Evolutionary conservation across 2,113 vertebrate species (phyloP).

Genomic region (Alaudala cheleensis): DNA sequence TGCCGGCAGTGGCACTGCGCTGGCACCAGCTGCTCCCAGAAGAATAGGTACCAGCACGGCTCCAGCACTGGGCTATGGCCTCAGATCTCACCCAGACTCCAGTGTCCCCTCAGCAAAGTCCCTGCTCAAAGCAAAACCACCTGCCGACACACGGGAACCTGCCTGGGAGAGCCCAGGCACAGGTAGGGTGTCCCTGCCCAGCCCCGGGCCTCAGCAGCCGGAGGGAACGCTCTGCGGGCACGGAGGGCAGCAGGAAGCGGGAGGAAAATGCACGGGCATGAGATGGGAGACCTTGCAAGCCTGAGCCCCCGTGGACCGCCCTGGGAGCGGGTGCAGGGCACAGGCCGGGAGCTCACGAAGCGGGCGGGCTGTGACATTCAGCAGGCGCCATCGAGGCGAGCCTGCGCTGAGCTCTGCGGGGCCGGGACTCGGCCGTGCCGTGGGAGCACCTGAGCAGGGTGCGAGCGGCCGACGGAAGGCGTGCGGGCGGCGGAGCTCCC

Average conservation of each 20-base stretch:
- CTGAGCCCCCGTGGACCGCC: fast-evolving
- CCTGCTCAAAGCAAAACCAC: background rate
- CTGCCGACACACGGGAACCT: background rate
- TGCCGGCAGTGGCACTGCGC: background rate
- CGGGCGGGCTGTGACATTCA: fast-evolving
- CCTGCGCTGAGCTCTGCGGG: background rate
- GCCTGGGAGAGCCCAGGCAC: background rate
- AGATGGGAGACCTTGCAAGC: background rate
- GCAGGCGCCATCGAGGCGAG: fast-evolving
- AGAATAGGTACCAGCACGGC: fast-evolving
- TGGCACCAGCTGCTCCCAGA: background rate
- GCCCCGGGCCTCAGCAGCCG: fast-evolving
- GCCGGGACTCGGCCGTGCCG: background rate
- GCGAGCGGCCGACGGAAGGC: background rate
- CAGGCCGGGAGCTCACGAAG: background rate
- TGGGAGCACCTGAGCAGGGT: fast-evolving
- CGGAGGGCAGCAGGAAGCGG: fast-evolving
- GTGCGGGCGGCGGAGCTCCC: background rate
- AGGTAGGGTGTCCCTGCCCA: background rate
- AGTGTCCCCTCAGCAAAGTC: background rate
- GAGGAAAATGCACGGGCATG: fast-evolving
- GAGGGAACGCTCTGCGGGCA: background rate
- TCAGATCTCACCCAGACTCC: background rate
- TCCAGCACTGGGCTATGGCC: fast-evolving
- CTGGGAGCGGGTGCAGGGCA: fast-evolving